These are phyloP conservation scores for Tetraodon nigroviridis DNA, from an alignment of 2,113 vertebrate species.

Conservation along the genomic window DNA sequence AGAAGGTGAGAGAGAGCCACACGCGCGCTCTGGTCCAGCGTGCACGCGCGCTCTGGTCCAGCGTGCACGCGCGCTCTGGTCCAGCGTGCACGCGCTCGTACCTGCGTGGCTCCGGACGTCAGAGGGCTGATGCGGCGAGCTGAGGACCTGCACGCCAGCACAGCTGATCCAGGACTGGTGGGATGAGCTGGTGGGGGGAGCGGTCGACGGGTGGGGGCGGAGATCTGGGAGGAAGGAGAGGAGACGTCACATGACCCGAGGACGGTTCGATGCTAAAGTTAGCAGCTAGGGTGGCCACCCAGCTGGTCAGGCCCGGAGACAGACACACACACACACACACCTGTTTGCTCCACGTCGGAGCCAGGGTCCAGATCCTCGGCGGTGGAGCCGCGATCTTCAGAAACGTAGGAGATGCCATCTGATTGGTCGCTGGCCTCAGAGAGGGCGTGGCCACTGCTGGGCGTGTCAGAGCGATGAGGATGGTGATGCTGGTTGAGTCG, in stretches of 20 bases:
- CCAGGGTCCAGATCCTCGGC: slow-evolving; percentile 78
- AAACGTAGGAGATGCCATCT: slow-evolving; percentile 82
- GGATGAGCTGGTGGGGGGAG: slow-evolving; percentile 65
- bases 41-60: too few species aligned
- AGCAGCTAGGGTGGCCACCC: too few species aligned
- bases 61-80: too few species aligned
- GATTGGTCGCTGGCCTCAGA: slow-evolving; percentile 80
- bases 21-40: too few species aligned
- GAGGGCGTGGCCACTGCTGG: slow-evolving; percentile 74
- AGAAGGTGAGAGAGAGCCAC: too few species aligned
- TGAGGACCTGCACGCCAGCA: slow-evolving; percentile 66
- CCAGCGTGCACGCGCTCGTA: slow-evolving; percentile 17
- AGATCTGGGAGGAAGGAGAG: slow-evolving; percentile 56
- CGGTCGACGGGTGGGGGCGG: slow-evolving; percentile 62
- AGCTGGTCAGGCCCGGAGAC: too few species aligned
- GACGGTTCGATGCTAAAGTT: too few species aligned
- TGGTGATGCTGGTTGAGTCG: slow-evolving; percentile 70
- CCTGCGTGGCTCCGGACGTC: slow-evolving; percentile 63
- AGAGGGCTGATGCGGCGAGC: slow-evolving; percentile 52
- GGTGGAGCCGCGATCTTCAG: slow-evolving; percentile 69
- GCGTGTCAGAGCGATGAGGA: slow-evolving; percentile 69
- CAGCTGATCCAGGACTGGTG: slow-evolving; percentile 66
- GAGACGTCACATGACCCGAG: not conserved
- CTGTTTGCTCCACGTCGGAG: slow-evolving; percentile 83
- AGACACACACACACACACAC: too few species aligned